phyloP scores from a whole-genome alignment of 2,113 vertebrate genomes.

The Anhinga rufa region DNA sequence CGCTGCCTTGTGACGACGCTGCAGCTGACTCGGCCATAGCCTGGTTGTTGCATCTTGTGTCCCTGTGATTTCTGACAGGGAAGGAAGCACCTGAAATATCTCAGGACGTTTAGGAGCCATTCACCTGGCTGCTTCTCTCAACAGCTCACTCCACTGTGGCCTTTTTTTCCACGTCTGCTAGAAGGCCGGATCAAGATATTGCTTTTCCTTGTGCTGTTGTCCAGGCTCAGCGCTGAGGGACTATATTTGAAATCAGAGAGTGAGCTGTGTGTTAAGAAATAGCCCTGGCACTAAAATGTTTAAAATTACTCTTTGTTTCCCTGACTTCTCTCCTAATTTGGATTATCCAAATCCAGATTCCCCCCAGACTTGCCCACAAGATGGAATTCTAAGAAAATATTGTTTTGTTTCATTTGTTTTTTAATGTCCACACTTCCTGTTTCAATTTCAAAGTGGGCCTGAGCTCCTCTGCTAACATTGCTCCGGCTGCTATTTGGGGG shows the following conservation, averaged over 20 bases:
- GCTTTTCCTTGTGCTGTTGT: not conserved
- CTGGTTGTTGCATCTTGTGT: not conserved
- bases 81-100: not conserved
- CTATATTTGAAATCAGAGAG: conserved; percentile 31
- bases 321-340: conserved; percentile 58
- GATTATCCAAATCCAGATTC: conserved; percentile 39
- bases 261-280: conserved; percentile 55
- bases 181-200: not conserved
- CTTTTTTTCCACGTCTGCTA: not conserved
- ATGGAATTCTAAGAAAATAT: conserved; percentile 49
- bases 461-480: not conserved
- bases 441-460: conserved; percentile 3
- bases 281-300: conserved; percentile 36
- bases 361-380: not conserved
- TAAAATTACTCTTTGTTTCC: conserved; percentile 46
- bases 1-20: not conserved
- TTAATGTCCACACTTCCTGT: conserved; percentile 15
- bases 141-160: not conserved
- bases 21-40: not conserved
- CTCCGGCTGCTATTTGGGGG: not conserved
- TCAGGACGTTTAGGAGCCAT: not conserved
- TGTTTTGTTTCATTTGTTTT: conserved; percentile 29
- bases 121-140: not conserved
- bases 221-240: not conserved
- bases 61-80: not conserved